Evolutionary conservation across 1,140 invertebrate genomes (phyloP), one percentile per base, ranked within the genome.

Genomic region (Acromyrmex heyeri): DNA sequence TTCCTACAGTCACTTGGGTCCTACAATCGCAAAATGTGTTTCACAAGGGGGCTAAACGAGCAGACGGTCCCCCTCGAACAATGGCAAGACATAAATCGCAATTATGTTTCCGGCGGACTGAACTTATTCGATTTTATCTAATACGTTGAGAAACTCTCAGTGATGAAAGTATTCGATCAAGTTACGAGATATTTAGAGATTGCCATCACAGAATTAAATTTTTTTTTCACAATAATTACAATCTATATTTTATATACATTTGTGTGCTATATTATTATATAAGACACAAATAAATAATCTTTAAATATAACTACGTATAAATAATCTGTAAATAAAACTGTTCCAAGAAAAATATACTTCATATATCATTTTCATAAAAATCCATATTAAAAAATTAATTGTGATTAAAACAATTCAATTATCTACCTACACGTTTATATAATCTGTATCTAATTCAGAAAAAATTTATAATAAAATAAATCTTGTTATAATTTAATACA

Each of bases 31-130:
- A 12, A 70, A 67, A 81, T 69, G 53, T 18, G n/a, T 24, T 55
- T 50, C 53, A 3, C 62, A 21, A 18, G 27, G 57, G 34, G 73
- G 70, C 62, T 50, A 69, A 88, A 64, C 14, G 48, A 78, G 73
- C 87, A 86, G 87, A 89, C 88, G 88, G 72, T 76, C 62, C 18
- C 27, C n/a, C 55, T 82, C 27, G 69, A 75, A 83, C 55, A 75
- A 83, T 75, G 24, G 79, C 69, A 4, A 44, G 34, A 61, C 79
- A 83, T 83, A 83, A 83, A 83, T 83, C 69, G 79, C 79, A 83
- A 83, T 83, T 83, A 83, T 83, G 79, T 83, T 83, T 83, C 79
- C 79, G 55, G 69, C 14, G 55, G 38, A 75, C 69, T 83, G 69
- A 62, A 83, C 53, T 75, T 62, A 61, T 73, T 34, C 38, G 67